Base-by-base conservation (phyloP, 1,140 invertebrate genomes). In the Eumaeus atala region DNA sequence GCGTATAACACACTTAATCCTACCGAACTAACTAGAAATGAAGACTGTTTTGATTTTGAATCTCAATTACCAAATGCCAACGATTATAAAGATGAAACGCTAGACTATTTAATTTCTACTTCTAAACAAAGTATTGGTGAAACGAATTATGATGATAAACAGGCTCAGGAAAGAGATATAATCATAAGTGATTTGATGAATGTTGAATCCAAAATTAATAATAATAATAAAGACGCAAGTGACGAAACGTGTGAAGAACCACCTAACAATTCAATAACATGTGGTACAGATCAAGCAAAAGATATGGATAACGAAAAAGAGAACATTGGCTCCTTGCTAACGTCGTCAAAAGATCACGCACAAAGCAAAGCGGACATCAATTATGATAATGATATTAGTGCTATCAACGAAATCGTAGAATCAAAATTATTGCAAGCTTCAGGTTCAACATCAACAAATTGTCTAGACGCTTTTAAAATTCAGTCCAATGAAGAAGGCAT, bases 111-210 rank as follows among this genome's bases (percentile, higher is more conserved):
- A 56, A 77, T 87, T 57, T 66, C 78, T 8, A 77, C 77, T 9
- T 67, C 81, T 9, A 84, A 83, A 62, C 61, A 65, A 42, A 71
- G 48, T 47, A 59, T 67, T 48, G 69, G 68, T 18, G 72, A 72
- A n/a, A 65, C 54, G 36, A 67, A 58, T 53, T 66, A 68, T 38
- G 64, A 70, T 36, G 51, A 59, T 9, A 63, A 74, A n/a, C 60
- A 60, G 54, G 61, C 66, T 42, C 61, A 74, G 47, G 81, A 81
- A 54, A 68, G 72, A 58, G 76, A 80, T 42, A 78, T 84, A 64
- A 82, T 87, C 12, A 87, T 86, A 54, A 78, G 82, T 64, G 81
- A 84, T 61, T 62, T 84, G 54, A 76, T 87, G 64, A 80, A 83
- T 54, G 78, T 86, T 48, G 83, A 84, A 61, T 73, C 62, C 17